These are phyloP conservation scores for Cabera pusaria DNA, from an alignment of 2,888 invertebrate genomes.

Conservation along the genomic window DNA sequence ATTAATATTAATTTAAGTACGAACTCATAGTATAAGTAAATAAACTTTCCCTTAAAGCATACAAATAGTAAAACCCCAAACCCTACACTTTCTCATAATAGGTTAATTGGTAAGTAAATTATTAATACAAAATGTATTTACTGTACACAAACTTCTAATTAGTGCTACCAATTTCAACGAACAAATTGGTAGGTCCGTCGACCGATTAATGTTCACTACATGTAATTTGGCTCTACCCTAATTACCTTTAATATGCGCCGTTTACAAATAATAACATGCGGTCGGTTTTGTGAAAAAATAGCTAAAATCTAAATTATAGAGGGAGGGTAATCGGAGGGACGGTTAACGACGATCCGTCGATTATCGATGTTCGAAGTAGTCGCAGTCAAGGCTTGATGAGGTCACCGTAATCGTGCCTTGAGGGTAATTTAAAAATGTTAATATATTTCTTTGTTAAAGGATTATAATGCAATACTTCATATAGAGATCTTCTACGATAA, in stretches of 20 bases:
- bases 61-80: background rate
- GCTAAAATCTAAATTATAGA: constrained; percentile 22
- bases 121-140: too few relatives aligned
- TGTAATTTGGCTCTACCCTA: constrained; percentile 34
- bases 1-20: too few relatives aligned
- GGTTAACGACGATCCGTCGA: constrained; percentile 21
- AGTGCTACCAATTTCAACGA: constrained; percentile 28
- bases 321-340: constrained; percentile 23
- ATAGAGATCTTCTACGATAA: too few relatives aligned
- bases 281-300: constrained; percentile 25
- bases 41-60: too few relatives aligned
- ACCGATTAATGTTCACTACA: constrained; percentile 33
- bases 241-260: constrained; percentile 35
- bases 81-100: too few relatives aligned
- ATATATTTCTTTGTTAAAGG: too few relatives aligned
- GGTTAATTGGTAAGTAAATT: too few relatives aligned
- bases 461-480: too few relatives aligned
- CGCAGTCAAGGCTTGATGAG: constrained; percentile 8
- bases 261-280: constrained; percentile 35
- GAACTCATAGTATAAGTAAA: too few relatives aligned
- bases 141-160: constrained; percentile 15
- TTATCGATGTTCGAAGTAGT: constrained; percentile 13
- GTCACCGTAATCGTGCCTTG: constrained; percentile 10
- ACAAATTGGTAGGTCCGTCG: constrained; percentile 30
- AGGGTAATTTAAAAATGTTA: background rate